These are phyloP conservation scores for Ptychadena robeensis DNA, from an alignment of 2,797 vertebrate species.

Conservation along the genomic window DNA sequence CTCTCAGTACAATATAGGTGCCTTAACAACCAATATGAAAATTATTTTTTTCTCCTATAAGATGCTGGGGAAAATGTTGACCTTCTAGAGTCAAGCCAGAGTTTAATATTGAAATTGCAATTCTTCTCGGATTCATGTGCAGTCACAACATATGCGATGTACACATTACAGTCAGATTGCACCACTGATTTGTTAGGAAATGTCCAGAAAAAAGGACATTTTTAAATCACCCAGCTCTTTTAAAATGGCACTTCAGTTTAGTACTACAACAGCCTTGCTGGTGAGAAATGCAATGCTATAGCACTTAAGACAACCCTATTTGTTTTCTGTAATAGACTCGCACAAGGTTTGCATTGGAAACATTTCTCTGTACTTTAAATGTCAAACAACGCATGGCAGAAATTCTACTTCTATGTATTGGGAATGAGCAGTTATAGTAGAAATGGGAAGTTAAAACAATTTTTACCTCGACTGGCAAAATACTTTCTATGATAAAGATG, in stretches of 20 bases:
- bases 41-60: too few species aligned
- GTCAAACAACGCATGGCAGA: neutral
- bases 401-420: neutral
- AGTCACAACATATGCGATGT: neutral
- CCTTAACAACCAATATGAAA: too few species aligned
- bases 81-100: too few species aligned
- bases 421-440: neutral
- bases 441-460: too few species aligned
- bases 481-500: neutral
- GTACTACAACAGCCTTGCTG: neutral
- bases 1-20: too few species aligned
- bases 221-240: too few species aligned
- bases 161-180: neutral
- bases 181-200: neutral
- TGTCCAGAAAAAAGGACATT: neutral
- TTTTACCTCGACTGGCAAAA: too few species aligned
- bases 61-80: too few species aligned
- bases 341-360: neutral
- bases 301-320: neutral
- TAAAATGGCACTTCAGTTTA: neutral
- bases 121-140: neutral
- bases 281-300: too few species aligned
- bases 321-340: neutral
- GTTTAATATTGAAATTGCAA: neutral
- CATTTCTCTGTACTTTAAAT: neutral